Evolutionary conservation across 2,113 vertebrate genomes (phyloP).

Genomic region (Rhea americana): DNA sequence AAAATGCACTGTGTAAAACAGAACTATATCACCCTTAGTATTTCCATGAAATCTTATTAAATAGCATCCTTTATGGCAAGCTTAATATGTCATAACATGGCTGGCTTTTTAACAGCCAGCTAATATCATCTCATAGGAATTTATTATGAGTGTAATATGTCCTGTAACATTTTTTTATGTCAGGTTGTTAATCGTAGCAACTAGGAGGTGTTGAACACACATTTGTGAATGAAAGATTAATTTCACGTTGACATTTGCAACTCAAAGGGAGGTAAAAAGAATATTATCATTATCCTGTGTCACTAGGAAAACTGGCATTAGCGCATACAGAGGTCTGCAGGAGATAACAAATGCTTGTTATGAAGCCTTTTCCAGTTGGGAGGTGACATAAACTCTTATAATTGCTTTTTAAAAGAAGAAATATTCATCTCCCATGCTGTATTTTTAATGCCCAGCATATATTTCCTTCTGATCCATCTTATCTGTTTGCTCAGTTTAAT

Average conservation of each 20-base stretch:
- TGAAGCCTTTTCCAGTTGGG: not conserved
- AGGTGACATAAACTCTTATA: not conserved
- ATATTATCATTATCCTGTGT: fast-evolving
- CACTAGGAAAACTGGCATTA: not conserved
- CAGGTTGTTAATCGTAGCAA: slow-evolving; percentile 20
- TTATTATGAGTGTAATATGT: slow-evolving; percentile 16
- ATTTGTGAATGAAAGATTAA: not conserved
- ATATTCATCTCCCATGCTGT: not conserved
- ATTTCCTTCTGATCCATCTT: slow-evolving; percentile 33
- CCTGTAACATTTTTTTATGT: slow-evolving; percentile 39
- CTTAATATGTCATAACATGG: not conserved
- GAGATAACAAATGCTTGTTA: not conserved
- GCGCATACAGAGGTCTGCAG: not conserved
- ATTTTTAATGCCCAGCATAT: not conserved
- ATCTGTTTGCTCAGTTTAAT: slow-evolving; percentile 5
- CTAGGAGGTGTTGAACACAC: not conserved
- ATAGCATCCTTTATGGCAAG: not conserved
- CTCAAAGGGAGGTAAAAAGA: not conserved
- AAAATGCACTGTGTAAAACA: not conserved
- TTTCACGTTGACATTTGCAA: not conserved
- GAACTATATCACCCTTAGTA: not conserved
- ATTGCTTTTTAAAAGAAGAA: not conserved
- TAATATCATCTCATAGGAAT: slow-evolving; percentile 60
- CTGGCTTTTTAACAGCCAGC: slow-evolving; percentile 12
- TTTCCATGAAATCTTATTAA: not conserved